Base-by-base conservation (phyloP, 2,797 vertebrate genomes). In the Propithecus perrieri region DNA sequence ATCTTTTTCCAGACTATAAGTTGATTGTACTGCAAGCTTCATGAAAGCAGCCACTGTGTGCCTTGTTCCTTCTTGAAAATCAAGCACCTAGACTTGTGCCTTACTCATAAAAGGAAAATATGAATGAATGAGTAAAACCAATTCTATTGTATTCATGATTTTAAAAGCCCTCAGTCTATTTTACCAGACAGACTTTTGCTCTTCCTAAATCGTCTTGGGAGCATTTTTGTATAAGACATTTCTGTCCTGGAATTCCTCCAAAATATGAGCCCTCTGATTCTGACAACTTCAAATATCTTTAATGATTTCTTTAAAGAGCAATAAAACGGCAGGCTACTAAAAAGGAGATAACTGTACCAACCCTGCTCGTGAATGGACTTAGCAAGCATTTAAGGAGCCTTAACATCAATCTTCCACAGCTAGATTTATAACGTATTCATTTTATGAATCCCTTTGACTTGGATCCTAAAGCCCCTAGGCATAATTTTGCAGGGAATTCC, bases 271-370 rank as follows among this genome's bases (percentile, higher is more conserved):
- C 94, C 91, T 97, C 93, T 95, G 93, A 96, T 93, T 97, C 97
- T 98, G 97, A 97, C 78, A 92, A 92, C 95, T 98, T 92, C 97
- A 98, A 98, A 96, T 95, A 97, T 91, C 80, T 97, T 91, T 98
- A 98, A 97, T 97, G 72, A 98, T 98, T 95, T 96, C 96, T 97
- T 98, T 97, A 97, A 97, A 97, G 97, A 98, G 94, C 65, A 98
- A 83, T 92, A 95, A 87, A 96, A 97, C n/a, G 78, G 22, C 14
- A 97, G 89, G 71, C 75, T 98, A 95, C 96, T 98, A 96, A 89
- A 98, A 98, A 97, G 96, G 50, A 97, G 98, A 97, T 98, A 98
- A 98, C 94, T 96, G 97, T 91, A 96, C 91, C 94, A 97, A 78
- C 79, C 86, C 91, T 95, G 81, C 43, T 98, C 93, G 57, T 97